phyloP scores from a whole-genome alignment of 2,797 vertebrate genomes.

The Sylvilagus floridanus region DNA sequence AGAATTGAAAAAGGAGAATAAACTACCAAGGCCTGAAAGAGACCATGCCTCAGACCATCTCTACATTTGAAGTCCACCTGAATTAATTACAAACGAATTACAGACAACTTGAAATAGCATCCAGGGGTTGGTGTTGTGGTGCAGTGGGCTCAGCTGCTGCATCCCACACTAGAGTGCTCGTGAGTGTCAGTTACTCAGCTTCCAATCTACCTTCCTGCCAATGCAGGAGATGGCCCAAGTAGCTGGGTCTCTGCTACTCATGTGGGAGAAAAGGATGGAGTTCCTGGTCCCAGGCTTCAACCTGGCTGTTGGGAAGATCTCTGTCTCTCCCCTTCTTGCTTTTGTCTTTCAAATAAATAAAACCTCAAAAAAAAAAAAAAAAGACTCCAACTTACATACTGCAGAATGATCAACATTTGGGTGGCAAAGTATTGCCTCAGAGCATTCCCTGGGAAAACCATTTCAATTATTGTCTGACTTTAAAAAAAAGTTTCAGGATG shows the following conservation, averaged over 20 bases:
- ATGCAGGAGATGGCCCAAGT: too few relatives aligned
- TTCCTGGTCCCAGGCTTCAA: too few relatives aligned
- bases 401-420: not conserved
- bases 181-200: too few relatives aligned
- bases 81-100: not conserved
- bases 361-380: not conserved
- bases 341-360: not conserved
- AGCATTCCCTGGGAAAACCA: not conserved
- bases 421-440: not conserved
- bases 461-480: not conserved
- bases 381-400: not conserved
- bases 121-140: too few relatives aligned
- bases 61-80: not conserved
- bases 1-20: not conserved
- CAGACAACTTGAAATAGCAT: too few relatives aligned
- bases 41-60: not conserved
- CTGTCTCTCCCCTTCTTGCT: too few relatives aligned
- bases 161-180: too few relatives aligned
- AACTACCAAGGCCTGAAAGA: not conserved
- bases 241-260: too few relatives aligned
- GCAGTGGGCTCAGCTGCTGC: too few relatives aligned
- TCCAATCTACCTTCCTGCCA: too few relatives aligned
- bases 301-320: too few relatives aligned
- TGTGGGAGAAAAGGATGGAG: too few relatives aligned
- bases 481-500: constrained; percentile 21